phyloP scores from a whole-genome alignment of 1,140 invertebrate species.

The Nilaparvata lugens region DNA sequence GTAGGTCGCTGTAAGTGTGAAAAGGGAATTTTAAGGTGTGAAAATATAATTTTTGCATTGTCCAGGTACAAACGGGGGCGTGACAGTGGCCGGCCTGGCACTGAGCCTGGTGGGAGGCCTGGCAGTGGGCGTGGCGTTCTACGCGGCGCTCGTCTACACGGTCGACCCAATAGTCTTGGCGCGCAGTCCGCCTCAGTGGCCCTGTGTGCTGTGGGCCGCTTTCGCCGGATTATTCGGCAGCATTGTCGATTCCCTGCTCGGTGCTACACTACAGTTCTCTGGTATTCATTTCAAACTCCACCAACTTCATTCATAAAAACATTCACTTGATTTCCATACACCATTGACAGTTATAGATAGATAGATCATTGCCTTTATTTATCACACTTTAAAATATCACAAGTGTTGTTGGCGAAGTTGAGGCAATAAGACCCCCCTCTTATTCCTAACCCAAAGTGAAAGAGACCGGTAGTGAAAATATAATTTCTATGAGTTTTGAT shows the following conservation, averaged over 20 bases:
- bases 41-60: not conserved
- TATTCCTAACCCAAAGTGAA: too few relatives aligned
- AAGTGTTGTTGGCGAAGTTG: too few relatives aligned
- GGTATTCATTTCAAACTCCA: too few relatives aligned
- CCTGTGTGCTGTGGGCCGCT: conserved; percentile 59
- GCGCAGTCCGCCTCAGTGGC: conserved; percentile 68
- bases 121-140: conserved; percentile 62
- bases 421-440: too few relatives aligned
- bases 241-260: conserved; percentile 72
- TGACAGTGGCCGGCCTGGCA: conserved; percentile 59
- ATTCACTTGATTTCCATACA: too few relatives aligned
- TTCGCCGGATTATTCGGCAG: conserved; percentile 71
- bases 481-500: too few relatives aligned
- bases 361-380: too few relatives aligned
- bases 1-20: too few relatives aligned
- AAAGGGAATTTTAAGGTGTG: not conserved
- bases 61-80: conserved; percentile 73
- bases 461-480: too few relatives aligned
- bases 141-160: conserved; percentile 53
- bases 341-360: too few relatives aligned
- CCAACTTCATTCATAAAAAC: too few relatives aligned
- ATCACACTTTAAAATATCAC: too few relatives aligned
- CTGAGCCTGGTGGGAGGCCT: conserved; percentile 66
- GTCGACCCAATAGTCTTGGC: conserved; percentile 47
- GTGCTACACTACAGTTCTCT: conserved; percentile 78